A percentile compares a stretch with the other conserved stretches of the same genome.
phyloP scores from a whole-genome alignment of 2,113 vertebrate genomes.

The Brachionichthys hirsutus region DNA sequence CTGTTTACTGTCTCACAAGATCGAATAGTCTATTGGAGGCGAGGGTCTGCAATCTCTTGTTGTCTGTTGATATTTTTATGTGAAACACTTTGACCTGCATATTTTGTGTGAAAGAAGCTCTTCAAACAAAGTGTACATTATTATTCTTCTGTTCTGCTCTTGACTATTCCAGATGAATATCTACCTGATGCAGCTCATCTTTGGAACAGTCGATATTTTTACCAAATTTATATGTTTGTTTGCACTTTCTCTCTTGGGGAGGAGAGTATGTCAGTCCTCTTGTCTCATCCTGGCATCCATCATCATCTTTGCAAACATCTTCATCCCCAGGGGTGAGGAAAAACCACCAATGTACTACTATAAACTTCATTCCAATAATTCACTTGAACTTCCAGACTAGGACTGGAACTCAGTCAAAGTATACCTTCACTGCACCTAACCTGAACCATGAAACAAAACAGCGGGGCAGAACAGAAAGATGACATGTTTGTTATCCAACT shows the following conservation, averaged over 20 bases:
- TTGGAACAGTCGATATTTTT: conserved; percentile 86
- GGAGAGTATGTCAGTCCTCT: conserved; percentile 75
- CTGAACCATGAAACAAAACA: too few species aligned
- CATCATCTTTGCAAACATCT: conserved; percentile 83
- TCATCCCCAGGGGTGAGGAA: conserved; percentile 82
- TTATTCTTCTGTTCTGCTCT: background rate
- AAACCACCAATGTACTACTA: background rate
- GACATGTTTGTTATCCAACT: background rate
- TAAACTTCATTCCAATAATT: too few species aligned
- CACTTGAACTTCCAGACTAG: background rate
- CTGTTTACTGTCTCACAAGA: too few species aligned
- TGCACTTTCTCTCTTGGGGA: conserved; percentile 81
- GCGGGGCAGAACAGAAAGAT: too few species aligned
- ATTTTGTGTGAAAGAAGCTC: too few species aligned
- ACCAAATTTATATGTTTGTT: conserved; percentile 83
- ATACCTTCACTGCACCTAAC: too few species aligned
- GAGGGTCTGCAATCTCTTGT: too few species aligned
- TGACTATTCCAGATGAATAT: conserved; percentile 77
- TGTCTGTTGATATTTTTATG: too few species aligned
- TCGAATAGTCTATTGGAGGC: too few species aligned
- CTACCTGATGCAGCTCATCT: conserved; percentile 90
- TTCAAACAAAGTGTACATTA: background rate
- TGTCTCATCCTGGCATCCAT: conserved; percentile 77
- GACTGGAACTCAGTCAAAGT: background rate
- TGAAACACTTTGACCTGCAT: too few species aligned